Base-by-base conservation (phyloP, 2,888 invertebrate species). In the Acanthoscelides obtectus region DNA sequence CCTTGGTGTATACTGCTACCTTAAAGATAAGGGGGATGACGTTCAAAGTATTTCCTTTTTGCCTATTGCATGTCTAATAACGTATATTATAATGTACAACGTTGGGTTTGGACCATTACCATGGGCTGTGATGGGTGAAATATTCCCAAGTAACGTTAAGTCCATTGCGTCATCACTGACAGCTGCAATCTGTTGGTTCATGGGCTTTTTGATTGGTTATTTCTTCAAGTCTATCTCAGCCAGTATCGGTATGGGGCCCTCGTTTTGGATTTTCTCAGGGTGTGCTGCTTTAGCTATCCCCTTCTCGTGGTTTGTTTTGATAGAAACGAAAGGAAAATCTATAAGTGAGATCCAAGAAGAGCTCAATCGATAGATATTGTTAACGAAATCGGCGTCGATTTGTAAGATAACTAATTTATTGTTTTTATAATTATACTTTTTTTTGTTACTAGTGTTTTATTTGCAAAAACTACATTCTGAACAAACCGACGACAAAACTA, bases 91-190 rank as follows among this genome's bases (percentile, higher is more conserved):
- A 70, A 89, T 91, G 0, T 94, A 93, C 85, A 92, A 93, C 75
- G 12, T 80, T 86, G 90, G 90, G 0, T 89, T 92, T 70, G 94
- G 96, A 1, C 92, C 94, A 0, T 82, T 94, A 64, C 92, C 94
- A 0, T 94, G 94, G 94, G 91, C 93, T 0, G 90, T 95, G 45
- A 89, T 94, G 88, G 92, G 93, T 0, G 95, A 95, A 84, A 88
- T 95, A 84, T 92, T 96, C 83, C 91, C 96, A 22, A 86, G 91
- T 0, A 92, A 93, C 77, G 77, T 78, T 0, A 79, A 78, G 71
- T 91, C 94, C 0, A 93, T 93, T 83, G 90, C 92, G 0, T 73
- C 78, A 12, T 87, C 89, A 22, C 92, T 93, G 0, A 74, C 77
- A 0, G 75, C 79, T 20, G 71, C 74, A 2, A 72, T 77, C 0